Evolutionary conservation across 1,140 invertebrate genomes (phyloP).

Genomic region (Hylaeus anthracinus): DNA sequence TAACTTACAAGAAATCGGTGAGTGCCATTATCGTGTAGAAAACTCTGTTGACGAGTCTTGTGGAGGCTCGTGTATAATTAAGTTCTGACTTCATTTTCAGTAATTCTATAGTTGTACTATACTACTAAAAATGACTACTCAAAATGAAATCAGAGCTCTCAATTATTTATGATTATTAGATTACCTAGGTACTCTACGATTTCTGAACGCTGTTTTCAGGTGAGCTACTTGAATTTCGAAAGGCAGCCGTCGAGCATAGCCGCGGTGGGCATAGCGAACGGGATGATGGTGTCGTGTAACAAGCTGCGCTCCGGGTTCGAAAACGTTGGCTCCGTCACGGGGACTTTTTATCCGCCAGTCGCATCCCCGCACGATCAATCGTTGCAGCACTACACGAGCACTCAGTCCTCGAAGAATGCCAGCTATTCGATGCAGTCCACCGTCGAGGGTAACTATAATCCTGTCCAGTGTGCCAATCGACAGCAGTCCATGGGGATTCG

Average conservation of each 20-base stretch:
- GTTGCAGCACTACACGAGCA: conserved; percentile 75
- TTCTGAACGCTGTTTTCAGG: conserved; percentile 53
- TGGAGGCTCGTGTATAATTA: no score
- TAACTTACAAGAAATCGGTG: conserved; percentile 79
- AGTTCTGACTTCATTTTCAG: no score
- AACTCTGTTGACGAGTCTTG: no score
- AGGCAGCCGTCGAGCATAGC: conserved; percentile 83
- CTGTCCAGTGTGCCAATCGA: conserved; percentile 73
- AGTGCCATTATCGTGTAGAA: conserved; percentile 23
- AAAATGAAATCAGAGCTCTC: no score
- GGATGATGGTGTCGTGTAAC: conserved; percentile 93
- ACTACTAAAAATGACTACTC: no score
- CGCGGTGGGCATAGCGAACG: conserved; percentile 90
- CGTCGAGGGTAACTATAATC: conserved; percentile 75
- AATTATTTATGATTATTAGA: no score
- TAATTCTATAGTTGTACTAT: no score
- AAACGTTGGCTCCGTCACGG: conserved; percentile 89
- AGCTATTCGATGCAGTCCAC: conserved; percentile 75
- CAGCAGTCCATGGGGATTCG: conserved; percentile 74
- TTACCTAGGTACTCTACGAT: no score
- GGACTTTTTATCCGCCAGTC: conserved; percentile 92
- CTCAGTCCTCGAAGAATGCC: conserved; percentile 70
- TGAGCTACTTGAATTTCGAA: conserved; percentile 79
- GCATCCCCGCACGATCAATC: conserved; percentile 88
- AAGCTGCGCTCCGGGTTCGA: conserved; percentile 86